Percentiles rank a stretch among this genome's conserved stretches.
phyloP scores from a whole-genome alignment of 2,113 vertebrate genomes.

The Raja brachyura region DNA sequence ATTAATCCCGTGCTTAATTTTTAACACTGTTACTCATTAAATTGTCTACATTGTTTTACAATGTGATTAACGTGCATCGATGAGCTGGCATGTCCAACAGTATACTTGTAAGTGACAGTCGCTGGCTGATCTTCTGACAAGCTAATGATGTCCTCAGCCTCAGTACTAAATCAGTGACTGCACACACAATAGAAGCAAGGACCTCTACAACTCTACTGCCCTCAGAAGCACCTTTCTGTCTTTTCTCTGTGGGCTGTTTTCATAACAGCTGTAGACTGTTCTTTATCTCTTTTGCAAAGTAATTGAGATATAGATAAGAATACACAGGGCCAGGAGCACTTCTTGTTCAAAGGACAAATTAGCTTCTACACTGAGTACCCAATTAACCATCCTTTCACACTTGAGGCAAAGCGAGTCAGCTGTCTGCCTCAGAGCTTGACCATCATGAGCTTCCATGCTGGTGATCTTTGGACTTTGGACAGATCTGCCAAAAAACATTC shows the following conservation, averaged over 20 bases:
- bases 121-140: slow-evolving; percentile 53
- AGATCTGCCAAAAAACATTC: background rate
- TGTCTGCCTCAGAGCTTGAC: background rate
- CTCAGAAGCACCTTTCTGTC: slow-evolving; percentile 49
- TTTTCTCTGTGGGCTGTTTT: slow-evolving; percentile 53
- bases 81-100: slow-evolving; percentile 49
- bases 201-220: slow-evolving; percentile 57
- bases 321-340: slow-evolving; percentile 45
- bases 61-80: slow-evolving; percentile 51
- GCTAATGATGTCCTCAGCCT: slow-evolving; percentile 55
- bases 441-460: no score
- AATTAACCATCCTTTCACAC: slow-evolving; percentile 48
- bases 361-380: slow-evolving; percentile 45
- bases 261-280: slow-evolving; percentile 53
- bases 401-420: slow-evolving; percentile 41
- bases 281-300: slow-evolving; percentile 40
- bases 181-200: slow-evolving; percentile 49
- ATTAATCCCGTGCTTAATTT: slow-evolving; percentile 42
- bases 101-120: slow-evolving; percentile 53
- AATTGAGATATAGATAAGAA: slow-evolving; percentile 52
- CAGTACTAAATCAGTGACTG: slow-evolving; percentile 52
- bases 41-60: slow-evolving; percentile 51
- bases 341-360: slow-evolving; percentile 52
- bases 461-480: no score
- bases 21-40: slow-evolving; percentile 45